A percentile compares a stretch with the other conserved stretches of the same genome.
phyloP scores from a whole-genome alignment of 1,140 invertebrate species.

The Drosophila arizonae region DNA sequence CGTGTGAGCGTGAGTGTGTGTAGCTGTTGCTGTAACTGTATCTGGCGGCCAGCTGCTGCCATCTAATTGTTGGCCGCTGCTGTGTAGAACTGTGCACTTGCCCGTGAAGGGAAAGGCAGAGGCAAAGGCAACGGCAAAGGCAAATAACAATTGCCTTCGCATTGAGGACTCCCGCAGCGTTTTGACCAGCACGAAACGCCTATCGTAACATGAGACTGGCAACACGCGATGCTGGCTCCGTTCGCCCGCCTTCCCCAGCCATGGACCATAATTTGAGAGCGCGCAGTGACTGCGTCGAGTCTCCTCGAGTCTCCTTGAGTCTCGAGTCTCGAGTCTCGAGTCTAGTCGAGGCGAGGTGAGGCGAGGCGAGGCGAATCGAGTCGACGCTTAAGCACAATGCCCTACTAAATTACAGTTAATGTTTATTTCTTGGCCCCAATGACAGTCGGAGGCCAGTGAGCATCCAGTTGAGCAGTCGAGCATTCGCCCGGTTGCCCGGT shows the following conservation, averaged over 20 bases:
- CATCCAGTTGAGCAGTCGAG: conserved; percentile 33
- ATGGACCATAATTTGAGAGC: conserved; percentile 74
- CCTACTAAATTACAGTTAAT: conserved; percentile 81
- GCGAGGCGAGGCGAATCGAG: conserved; percentile 43
- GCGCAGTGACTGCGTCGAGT: conserved; percentile 43
- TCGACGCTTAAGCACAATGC: conserved; percentile 79
- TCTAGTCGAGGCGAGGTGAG: conserved; percentile 48
- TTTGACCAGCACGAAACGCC: conserved; percentile 76
- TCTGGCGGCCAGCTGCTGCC: conserved; percentile 64
- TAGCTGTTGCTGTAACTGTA: conserved; percentile 23
- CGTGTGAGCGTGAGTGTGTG: conserved; percentile 17
- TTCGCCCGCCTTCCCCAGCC: conserved; percentile 45
- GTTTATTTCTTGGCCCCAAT: conserved; percentile 74
- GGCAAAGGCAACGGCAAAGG: conserved; percentile 25
- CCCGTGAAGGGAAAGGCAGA: conserved; percentile 39
- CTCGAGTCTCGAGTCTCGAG: conserved; percentile 45
- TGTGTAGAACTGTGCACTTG: conserved; percentile 73
- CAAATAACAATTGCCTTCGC: conserved; percentile 80
- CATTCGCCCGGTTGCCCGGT: conserved; percentile 5
- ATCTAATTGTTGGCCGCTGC: conserved; percentile 73
- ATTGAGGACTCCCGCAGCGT: conserved; percentile 71
- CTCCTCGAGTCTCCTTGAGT: conserved; percentile 19
- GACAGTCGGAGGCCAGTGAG: conserved; percentile 39
- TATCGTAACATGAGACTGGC: conserved; percentile 75
- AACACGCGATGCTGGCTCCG: conserved; percentile 20